Conservation (phyloP, 2,113 vertebrate species). For the Galbula dea region DNA sequence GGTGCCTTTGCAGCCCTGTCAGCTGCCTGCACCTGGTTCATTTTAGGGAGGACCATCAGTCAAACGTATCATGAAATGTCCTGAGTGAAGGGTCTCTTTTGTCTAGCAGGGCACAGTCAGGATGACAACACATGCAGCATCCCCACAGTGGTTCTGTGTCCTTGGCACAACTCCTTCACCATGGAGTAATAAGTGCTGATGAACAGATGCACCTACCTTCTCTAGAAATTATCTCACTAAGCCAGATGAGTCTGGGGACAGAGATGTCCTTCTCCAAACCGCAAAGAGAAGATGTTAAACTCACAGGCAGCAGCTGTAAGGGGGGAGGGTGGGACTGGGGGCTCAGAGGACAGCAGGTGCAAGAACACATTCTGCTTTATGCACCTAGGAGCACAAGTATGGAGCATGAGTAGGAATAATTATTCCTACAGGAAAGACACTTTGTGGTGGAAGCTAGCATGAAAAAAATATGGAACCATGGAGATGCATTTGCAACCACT, state of each 20-base stretch:
- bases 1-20: neutral
- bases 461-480: neutral
- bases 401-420: neutral
- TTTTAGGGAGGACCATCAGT: neutral
- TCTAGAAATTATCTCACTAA: neutral
- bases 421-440: neutral
- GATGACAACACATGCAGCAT: neutral
- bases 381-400: neutral
- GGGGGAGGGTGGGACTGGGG: neutral
- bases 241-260: neutral
- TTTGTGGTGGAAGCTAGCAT: neutral
- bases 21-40: neutral
- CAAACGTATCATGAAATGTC: neutral
- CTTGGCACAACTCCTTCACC: rapidly evolving
- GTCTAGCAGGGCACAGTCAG: neutral
- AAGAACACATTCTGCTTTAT: neutral
- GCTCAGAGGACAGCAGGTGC: neutral
- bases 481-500: neutral
- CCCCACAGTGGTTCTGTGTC: neutral
- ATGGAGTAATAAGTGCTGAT: neutral
- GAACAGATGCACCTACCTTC: neutral
- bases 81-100: neutral
- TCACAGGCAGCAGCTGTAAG: neutral
- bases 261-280: neutral
- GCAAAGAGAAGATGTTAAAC: neutral